Evolutionary conservation across 37 sponge, comb jelly and placozoan genomes (phyloP), one percentile per base, ranked within the genome.

Genomic region (Beroe forskalii): DNA sequence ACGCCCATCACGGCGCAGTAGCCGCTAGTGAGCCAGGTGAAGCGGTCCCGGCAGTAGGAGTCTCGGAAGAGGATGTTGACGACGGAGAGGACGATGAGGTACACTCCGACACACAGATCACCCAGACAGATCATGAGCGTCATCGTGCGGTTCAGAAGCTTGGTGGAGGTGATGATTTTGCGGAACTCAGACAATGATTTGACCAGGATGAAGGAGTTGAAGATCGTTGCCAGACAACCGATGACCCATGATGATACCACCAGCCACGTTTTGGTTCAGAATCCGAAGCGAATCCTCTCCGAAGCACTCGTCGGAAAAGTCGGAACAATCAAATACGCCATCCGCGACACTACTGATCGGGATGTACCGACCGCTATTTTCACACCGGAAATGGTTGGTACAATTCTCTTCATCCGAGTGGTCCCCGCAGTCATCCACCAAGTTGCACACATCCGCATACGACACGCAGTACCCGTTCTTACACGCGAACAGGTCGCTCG

Each of bases 1-100:
- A 63, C 66, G n/a, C 66, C 66, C 66, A 63, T 63, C 20, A 30
- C 66, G n/a, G 66, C 66, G 25, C 66, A 63, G 66, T 63, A 63
- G 6, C 66, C 66, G 25, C 66, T 63, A 3, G 66, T 63, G 20
- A 63, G 25, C 66, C 66, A 63, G 14, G 6, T 6, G n/a, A 63
- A 63, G 20, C 66, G 20, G 20, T 63, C 66, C 25, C n/a, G 20
- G 66, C 66, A 63, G 66, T 63, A 63, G 20, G 9, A 28, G 66
- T 63, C 66, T 63, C 25, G 20, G 2, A 63, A 30, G 14, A 63
- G 66, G 25, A 63, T 20, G 25, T 63, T 63, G 23, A 63, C 66
- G 6, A 63, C 25, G 2, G 66, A 63, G 20, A 63, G n/a, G 25
- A 63, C 66, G 4, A 63, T 63, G 2, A 63, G 66, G 25, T 63